Conservation (phyloP, 2,113 vertebrate species). For the Miniopterus natalensis region DNA sequence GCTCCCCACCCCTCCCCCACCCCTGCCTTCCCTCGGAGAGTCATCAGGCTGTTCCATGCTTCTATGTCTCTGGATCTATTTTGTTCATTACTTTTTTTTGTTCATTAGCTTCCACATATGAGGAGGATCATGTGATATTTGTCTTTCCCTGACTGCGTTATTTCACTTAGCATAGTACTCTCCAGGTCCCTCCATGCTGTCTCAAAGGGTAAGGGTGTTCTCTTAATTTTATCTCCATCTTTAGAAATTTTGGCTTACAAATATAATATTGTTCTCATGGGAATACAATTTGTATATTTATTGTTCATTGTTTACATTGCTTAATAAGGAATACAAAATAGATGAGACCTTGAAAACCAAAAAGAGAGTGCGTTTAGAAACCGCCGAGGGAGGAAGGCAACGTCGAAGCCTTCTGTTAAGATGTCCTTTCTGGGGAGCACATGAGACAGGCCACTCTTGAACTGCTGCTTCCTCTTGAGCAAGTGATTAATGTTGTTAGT, state of each 20-base stretch:
- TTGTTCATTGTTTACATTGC: neutral
- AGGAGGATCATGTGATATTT: too few relatives aligned
- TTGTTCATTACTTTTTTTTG: too few relatives aligned
- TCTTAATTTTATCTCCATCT: conserved; percentile 30
- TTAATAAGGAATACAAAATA: neutral
- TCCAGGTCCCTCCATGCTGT: too few relatives aligned
- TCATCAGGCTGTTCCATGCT: too few relatives aligned
- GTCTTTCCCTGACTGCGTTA: too few relatives aligned
- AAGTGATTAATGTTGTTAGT: conserved; percentile 36
- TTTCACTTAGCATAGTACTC: too few relatives aligned
- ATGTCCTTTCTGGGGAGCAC: neutral
- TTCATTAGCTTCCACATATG: too few relatives aligned
- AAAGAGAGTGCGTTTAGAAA: neutral
- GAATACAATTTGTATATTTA: neutral
- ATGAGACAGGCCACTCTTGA: neutral
- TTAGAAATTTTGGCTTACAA: conserved; percentile 38
- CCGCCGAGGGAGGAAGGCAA: neutral
- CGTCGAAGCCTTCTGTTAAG: neutral
- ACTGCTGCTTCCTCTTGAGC: neutral
- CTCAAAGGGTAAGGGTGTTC: neutral
- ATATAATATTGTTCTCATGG: neutral
- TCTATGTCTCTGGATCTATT: too few relatives aligned
- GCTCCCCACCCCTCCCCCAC: too few relatives aligned
- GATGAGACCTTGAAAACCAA: neutral
- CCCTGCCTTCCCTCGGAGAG: too few relatives aligned